Percentiles rank a stretch among this genome's conserved stretches.
Conservation (phyloP, 2,113 vertebrate species). For the Sinocyclocheilus anshuiensis region DNA sequence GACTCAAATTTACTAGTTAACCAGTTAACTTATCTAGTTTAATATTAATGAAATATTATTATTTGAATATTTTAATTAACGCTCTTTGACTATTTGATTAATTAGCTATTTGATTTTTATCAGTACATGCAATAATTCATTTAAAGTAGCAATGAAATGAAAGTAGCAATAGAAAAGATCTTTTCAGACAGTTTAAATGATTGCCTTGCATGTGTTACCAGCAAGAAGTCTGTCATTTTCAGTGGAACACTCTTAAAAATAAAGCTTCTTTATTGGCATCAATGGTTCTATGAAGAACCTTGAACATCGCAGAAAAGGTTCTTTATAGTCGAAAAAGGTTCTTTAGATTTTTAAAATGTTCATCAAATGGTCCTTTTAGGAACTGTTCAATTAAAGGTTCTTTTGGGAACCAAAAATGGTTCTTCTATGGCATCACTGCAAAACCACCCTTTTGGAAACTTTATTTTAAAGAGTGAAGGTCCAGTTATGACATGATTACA, state of each 20-base stretch:
- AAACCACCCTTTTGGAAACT: too few species aligned
- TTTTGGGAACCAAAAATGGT: too few species aligned
- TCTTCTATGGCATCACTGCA: too few species aligned
- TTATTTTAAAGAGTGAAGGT: not conserved
- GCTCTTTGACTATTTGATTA: too few species aligned
- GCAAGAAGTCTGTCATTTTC: not conserved
- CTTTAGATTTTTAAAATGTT: too few species aligned
- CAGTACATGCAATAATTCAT: not conserved
- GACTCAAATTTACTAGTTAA: not conserved
- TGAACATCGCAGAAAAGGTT: too few species aligned
- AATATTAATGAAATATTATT: not conserved
- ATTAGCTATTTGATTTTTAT: not conserved
- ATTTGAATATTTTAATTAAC: not conserved
- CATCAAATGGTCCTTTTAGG: too few species aligned
- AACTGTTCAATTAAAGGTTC: too few species aligned
- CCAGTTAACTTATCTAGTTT: not conserved
- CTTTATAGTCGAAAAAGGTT: too few species aligned
- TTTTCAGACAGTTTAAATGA: not conserved
- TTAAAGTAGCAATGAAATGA: not conserved
- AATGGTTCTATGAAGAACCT: too few species aligned
- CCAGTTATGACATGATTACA: not conserved
- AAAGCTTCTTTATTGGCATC: too few species aligned
- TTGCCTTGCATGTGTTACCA: not conserved
- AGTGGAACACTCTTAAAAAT: too few species aligned
- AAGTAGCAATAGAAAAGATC: not conserved